Evolutionary conservation across 2,113 vertebrate species (phyloP), one percentile per base, ranked within the genome.

Genomic region (Craseonycteris thonglongyai): DNA sequence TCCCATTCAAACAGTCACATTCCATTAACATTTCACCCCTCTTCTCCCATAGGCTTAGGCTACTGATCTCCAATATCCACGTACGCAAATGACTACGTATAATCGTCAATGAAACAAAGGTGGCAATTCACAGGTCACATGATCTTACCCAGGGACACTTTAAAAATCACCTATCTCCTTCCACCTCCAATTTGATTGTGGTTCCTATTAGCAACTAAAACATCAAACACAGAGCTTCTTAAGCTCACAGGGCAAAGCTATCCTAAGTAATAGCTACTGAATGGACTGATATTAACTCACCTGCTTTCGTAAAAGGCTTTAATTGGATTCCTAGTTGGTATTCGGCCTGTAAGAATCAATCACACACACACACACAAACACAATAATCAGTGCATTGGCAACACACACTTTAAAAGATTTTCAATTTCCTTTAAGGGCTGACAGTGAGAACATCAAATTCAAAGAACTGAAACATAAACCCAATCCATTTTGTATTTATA

Each of bases 261-360:
- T 38, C 85, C 38, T 74, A 85, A 72, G 59, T 14, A 85, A 76
- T 38, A 90, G 35, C 66, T 75, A 92, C 40, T 78, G 45, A 93
- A 33, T 68, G 40, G n/a, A 35, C 56, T 54, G 47, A 16, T 12
- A 72, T 18, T 45, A 90, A 95, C 98, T 98, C 97, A 98, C 98
- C 95, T 98, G 93, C 96, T 98, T 71, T 96, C 97, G 2, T 56
- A 95, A 91, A 56, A 84, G 1, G 58, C 24, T 90, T 58, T 97
- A 6, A 83, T 28, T 85, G 96, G 97, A 95, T 96, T 35, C 83
- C 96, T 97, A 45, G 79, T 72, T 63, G 93, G 59, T 90, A 98
- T 95, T 49, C 61, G 11, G 96, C 95, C 98, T 98, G 83, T 0
- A 93, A 89, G 92, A 98, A 91, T 54, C 5, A 96, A 45, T 71